Evolutionary conservation across 2,113 vertebrate genomes (phyloP), one percentile per base, ranked within the genome.

Genomic region (Corvus cornix): DNA sequence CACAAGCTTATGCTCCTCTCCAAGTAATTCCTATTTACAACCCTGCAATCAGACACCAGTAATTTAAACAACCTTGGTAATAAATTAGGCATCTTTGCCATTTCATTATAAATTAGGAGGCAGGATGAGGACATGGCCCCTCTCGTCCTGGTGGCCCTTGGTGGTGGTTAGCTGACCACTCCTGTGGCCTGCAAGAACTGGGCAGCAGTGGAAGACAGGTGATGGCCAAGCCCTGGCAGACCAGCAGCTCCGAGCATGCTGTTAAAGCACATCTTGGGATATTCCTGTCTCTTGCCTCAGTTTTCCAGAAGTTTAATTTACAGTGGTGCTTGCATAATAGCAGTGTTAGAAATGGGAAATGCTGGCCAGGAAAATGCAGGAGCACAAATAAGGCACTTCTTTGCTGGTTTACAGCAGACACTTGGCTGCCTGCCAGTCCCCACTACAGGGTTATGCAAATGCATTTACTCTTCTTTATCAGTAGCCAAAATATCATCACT

Each of bases 391-490:
- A 80, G 4, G 55, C 4, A 2, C 13, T 67, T 67, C 68, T 72
- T 35, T 9, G 75, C 56, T 9, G 56, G 56, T 90, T 63, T 59
- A 81, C 55, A 88, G 85, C 78, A 95, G 87, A 70, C 6, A 17
- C 80, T 26, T 91, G 95, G 96, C 87, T 86, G 82, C 72, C 82
- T 44, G 85, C 92, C 93, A 93, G 67, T 23, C 24, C 73, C 72
- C 14, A 12, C 59, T 59, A 75, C 48, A 9, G 85, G 82, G 90
- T 75, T 88, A 88, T 88, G 90, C 73, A 95, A 96, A 96, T 78
- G 26, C 22, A 1, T 81, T 86, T 90, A 55, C 52, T 96, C 85
- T 69, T 74, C 82, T 95, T 93, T 81, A 90, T 81, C 92, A 72
- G 59, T 23, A 88, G 75, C 72, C 95, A 96, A 93, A 95, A 84